phyloP scores from a whole-genome alignment of 1,140 invertebrate species.

The Metopolophium dirhodum region DNA sequence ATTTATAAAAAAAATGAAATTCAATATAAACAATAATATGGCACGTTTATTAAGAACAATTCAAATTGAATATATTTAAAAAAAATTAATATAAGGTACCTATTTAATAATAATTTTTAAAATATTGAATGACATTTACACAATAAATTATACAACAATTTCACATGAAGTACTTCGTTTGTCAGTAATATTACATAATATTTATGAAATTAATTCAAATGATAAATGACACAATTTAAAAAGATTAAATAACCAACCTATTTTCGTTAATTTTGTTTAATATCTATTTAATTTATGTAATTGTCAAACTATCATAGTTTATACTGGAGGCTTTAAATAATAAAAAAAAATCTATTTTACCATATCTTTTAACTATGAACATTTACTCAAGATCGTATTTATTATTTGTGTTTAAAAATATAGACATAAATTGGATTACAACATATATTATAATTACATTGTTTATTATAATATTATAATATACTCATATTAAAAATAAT shows the following conservation, averaged over 20 bases:
- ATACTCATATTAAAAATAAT: background rate
- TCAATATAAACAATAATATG: background rate
- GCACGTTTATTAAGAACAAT: background rate
- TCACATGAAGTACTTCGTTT: background rate
- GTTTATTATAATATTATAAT: background rate
- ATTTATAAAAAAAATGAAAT: background rate
- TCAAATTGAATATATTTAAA: background rate
- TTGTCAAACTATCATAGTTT: too few species aligned
- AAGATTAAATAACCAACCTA: background rate
- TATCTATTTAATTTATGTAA: background rate
- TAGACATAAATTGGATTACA: too few species aligned
- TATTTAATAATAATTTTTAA: background rate
- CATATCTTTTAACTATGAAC: background rate
- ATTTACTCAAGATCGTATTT: background rate
- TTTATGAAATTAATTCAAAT: conserved; percentile 1
- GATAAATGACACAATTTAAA: background rate
- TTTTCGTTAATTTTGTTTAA: background rate
- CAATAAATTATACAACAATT: conserved; percentile 19
- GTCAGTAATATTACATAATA: background rate
- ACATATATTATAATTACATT: too few species aligned
- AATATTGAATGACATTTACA: background rate
- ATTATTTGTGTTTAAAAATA: background rate
- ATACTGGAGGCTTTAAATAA: too few species aligned
- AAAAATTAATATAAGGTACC: background rate
- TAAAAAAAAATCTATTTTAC: too few species aligned